A percentile compares a stretch with the other conserved stretches of the same genome.
Evolutionary conservation across 2,113 vertebrate species (phyloP).

Genomic region (Malaclemys terrapin): DNA sequence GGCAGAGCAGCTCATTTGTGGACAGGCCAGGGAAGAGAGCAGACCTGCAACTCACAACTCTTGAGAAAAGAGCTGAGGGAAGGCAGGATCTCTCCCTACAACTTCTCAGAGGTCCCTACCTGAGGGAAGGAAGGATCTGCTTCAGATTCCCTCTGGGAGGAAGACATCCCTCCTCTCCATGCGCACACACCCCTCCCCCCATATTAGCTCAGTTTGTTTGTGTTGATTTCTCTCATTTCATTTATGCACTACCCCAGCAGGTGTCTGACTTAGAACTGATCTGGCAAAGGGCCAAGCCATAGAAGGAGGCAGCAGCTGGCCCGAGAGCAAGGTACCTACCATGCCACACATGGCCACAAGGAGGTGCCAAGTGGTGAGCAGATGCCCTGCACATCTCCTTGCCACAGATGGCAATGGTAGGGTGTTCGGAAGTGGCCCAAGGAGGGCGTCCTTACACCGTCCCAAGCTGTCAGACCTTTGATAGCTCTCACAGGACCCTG

Average conservation of each 20-base stretch:
- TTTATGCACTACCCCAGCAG: background rate
- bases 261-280: background rate
- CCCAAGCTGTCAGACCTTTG: background rate
- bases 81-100: background rate
- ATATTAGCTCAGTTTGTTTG: background rate
- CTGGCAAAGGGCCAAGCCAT: background rate
- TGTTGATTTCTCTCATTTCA: background rate
- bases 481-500: background rate
- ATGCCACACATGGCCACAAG: background rate
- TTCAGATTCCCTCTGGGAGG: background rate
- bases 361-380: background rate
- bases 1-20: background rate
- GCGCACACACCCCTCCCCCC: too few relatives aligned
- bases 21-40: background rate
- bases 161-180: background rate
- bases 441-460: background rate
- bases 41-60: background rate
- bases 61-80: background rate
- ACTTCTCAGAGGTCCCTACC: background rate
- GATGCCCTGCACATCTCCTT: background rate
- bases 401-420: background rate
- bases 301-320: background rate
- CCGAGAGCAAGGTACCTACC: background rate
- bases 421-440: background rate
- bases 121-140: background rate